phyloP scores from a whole-genome alignment of 1,140 invertebrate species.

The Brachionus rubens region DNA sequence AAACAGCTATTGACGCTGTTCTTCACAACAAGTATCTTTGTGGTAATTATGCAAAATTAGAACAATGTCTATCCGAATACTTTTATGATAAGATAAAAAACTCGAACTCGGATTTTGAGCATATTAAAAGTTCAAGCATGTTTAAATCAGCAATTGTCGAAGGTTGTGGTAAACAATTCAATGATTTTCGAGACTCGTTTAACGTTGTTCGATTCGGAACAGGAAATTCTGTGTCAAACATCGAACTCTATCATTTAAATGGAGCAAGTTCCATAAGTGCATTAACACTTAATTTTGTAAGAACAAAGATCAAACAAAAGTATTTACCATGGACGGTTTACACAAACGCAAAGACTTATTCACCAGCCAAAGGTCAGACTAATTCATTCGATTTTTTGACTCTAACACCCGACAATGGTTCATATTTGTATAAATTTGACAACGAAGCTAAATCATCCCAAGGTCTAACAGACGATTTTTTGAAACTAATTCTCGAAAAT shows the following conservation, averaged over 20 bases:
- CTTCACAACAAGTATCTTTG: background rate
- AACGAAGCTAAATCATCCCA: background rate
- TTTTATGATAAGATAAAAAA: background rate
- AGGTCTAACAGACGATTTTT: constrained; percentile 16
- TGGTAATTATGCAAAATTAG: constrained; percentile 31
- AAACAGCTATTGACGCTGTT: background rate
- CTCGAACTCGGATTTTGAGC: constrained; percentile 12
- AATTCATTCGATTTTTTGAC: constrained; percentile 31
- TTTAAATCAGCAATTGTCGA: constrained; percentile 41
- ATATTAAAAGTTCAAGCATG: constrained; percentile 11
- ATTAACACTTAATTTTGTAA: constrained; percentile 12
- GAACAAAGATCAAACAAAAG: background rate
- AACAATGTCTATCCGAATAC: constrained; percentile 17
- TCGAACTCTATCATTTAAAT: constrained; percentile 8
- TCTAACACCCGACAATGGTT: background rate
- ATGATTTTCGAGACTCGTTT: constrained; percentile 14
- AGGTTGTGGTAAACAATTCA: constrained; percentile 19
- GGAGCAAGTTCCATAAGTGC: constrained; percentile 30
- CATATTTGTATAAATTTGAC: constrained; percentile 8
- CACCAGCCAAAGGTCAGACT: constrained; percentile 9
- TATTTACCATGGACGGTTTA: constrained; percentile 41
- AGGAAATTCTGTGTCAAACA: background rate
- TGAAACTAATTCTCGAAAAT: background rate
- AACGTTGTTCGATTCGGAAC: constrained; percentile 35
- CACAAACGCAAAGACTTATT: constrained; percentile 24